These are phyloP conservation scores for Chaetops frenatus DNA, from an alignment of 2,113 vertebrate species.

Conservation along the genomic window DNA sequence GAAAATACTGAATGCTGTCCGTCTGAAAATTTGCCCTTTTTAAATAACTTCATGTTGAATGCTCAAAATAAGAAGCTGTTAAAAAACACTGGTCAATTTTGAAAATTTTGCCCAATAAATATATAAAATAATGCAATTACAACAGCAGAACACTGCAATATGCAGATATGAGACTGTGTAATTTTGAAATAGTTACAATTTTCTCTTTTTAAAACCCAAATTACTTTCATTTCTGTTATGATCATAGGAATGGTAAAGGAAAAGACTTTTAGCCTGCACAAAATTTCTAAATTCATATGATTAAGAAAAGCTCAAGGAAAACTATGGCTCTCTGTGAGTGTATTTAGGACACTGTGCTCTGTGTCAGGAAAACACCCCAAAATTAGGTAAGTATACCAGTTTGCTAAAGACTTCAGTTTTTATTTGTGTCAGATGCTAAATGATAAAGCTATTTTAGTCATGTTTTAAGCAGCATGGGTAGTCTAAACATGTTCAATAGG, in stretches of 20 bases:
- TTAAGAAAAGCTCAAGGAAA: neutral
- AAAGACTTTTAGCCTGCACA: neutral
- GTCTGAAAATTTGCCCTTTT: neutral
- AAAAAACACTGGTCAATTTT: neutral
- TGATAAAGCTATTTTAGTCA: conserved; percentile 53
- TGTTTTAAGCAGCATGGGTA: conserved; percentile 45
- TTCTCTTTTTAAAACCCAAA: neutral
- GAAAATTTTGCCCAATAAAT: neutral
- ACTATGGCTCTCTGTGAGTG: neutral
- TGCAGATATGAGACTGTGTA: neutral
- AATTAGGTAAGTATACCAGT: conserved; percentile 14
- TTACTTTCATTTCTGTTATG: neutral
- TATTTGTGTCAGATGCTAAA: conserved; percentile 45
- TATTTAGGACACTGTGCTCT: neutral
- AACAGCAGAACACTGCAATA: neutral
- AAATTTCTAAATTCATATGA: neutral
- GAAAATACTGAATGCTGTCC: neutral
- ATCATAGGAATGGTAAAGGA: neutral
- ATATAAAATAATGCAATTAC: neutral
- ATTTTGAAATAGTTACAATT: neutral
- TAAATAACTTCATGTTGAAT: neutral
- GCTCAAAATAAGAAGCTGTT: neutral
- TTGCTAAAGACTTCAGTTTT: neutral
- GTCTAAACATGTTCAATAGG: conserved; percentile 61
- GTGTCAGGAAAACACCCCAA: conserved; percentile 7